Evolutionary conservation across 2,797 vertebrate species (phyloP), one percentile per base, ranked within the genome.

Genomic region (Chloroceryle inda): DNA sequence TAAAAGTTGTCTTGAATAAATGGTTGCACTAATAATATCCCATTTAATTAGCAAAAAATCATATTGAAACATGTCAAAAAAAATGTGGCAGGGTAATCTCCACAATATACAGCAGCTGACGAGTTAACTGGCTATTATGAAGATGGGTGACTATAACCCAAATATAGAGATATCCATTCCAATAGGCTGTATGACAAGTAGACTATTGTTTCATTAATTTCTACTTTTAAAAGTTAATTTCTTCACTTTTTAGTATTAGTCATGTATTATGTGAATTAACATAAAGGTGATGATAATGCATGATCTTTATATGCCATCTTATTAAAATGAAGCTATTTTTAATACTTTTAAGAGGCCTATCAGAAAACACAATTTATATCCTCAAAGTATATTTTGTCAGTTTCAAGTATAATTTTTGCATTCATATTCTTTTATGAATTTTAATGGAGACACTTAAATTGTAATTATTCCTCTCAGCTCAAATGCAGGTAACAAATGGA

Each of bases 361-460:
- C 98, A 98, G 98, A 98, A 98, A 99, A 99, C 98, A 98, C 98
- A 98, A 98, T 98, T 99, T 99, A 99, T 98, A 98, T 98, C 99
- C 98, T 99, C 98, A 99, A 99, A 99, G 98, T 99, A 99, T 99
- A 99, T 99, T 99, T 98, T 98, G 98, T 99, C 99, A 99, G 99
- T 99, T 99, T 99, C 98, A 99, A 97, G 98, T 99, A 99, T 99
- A 99, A 98, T 99, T 99, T 99, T 99, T 99, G 99, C 99, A 99
- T 99, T 99, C 99, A 99, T 99, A 99, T 99, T 99, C 99, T 98
- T 99, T 99, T 99, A 99, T 99, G 99, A 99, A 99, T 99, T 99
- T 99, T 99, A 99, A 99, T 99, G 99, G 99, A 99, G 99, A 99
- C 99, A 99, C 99, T 99, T 99, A 99, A 99, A 99, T 99, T 99